Percentiles rank a stretch among this genome's conserved stretches.
phyloP scores from a whole-genome alignment of 2,888 invertebrate genomes.

The Cerastis leucographa region DNA sequence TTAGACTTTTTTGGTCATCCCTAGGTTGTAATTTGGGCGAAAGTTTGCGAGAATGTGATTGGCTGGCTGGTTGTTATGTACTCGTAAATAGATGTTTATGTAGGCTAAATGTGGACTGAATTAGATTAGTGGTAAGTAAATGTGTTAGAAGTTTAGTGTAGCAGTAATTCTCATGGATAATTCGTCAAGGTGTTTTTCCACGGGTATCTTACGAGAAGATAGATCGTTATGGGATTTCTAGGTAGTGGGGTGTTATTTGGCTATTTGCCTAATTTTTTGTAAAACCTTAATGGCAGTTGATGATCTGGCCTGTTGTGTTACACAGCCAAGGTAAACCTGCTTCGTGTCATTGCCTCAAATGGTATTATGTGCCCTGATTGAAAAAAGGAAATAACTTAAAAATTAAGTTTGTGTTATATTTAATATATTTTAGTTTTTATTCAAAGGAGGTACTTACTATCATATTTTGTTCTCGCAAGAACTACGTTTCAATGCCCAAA shows the following conservation, averaged over 20 bases:
- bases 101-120: constrained; percentile 31
- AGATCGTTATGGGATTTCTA: not conserved
- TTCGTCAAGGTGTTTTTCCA: constrained; percentile 8
- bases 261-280: not conserved
- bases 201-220: no score
- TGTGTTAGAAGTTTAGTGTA: constrained; percentile 26
- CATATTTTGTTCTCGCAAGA: not conserved
- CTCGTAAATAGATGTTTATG: constrained; percentile 49
- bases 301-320: not conserved
- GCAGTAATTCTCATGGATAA: constrained; percentile 28
- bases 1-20: constrained; percentile 46
- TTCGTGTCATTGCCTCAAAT: not conserved
- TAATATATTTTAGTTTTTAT: no score
- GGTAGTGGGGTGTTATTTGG: not conserved
- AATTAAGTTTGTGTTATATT: not conserved
- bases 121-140: constrained; percentile 43
- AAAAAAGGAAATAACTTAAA: not conserved
- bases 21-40: constrained; percentile 48
- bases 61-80: constrained; percentile 38
- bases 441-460: no score
- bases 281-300: not conserved
- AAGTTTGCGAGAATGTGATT: constrained; percentile 38
- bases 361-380: not conserved
- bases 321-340: not conserved
- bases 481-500: not conserved